Percentiles rank a stretch among this genome's conserved stretches.
Evolutionary conservation across 2,888 invertebrate species (phyloP).

Genomic region (Epicampocera succincta): DNA sequence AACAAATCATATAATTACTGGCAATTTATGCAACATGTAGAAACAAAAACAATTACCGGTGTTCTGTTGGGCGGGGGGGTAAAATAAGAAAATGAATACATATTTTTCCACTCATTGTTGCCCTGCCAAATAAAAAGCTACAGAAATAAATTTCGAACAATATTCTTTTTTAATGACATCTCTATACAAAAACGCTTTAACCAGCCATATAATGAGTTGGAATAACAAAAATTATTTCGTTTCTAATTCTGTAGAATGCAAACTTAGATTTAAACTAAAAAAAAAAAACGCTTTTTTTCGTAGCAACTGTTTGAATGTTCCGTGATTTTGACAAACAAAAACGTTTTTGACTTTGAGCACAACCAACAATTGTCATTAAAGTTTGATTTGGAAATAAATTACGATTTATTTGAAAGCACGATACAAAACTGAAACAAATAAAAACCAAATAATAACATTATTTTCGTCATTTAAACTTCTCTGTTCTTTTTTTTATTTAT

Average conservation of each 20-base stretch:
- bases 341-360: constrained; percentile 64
- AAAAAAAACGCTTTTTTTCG: constrained; percentile 8
- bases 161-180: constrained; percentile 54
- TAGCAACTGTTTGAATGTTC: constrained; percentile 37
- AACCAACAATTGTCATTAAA: constrained; percentile 61
- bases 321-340: constrained; percentile 65
- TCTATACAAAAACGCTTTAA: constrained; percentile 14
- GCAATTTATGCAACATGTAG: constrained; percentile 31
- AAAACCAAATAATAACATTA: too few species aligned
- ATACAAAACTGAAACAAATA: too few species aligned
- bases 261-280: constrained; percentile 49
- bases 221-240: not conserved
- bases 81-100: constrained; percentile 8
- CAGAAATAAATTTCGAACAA: constrained; percentile 40
- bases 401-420: not conserved
- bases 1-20: constrained; percentile 45
- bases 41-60: constrained; percentile 11
- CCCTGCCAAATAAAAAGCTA: constrained; percentile 33
- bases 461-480: not conserved
- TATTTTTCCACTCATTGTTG: constrained; percentile 30
- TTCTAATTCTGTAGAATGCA: constrained; percentile 21
- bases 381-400: constrained; percentile 54
- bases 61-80: constrained; percentile 49
- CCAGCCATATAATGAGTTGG: constrained; percentile 6
- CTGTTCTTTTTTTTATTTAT: constrained; percentile 12